phyloP scores from a whole-genome alignment of 2,797 vertebrate species.

The Parambassis ranga region DNA sequence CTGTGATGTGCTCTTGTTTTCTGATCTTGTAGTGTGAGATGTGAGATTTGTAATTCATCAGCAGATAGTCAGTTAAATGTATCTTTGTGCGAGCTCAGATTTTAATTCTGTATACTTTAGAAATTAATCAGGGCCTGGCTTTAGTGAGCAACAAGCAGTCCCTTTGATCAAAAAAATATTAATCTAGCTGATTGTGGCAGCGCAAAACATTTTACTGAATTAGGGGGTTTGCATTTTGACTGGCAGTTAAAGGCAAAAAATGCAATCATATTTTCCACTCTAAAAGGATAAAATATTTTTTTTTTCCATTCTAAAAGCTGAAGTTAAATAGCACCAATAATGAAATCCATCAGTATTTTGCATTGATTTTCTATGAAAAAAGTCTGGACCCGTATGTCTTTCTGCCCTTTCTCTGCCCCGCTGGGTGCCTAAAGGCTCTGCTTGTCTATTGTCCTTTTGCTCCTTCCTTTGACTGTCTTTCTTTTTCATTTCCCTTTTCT shows the following conservation, averaged over 20 bases:
- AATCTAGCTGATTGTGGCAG: not conserved
- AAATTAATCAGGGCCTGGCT: slow-evolving; percentile 6
- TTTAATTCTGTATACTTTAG: slow-evolving; percentile 7
- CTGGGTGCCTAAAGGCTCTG: too few relatives aligned
- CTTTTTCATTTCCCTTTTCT: too few relatives aligned
- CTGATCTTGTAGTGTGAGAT: slow-evolving; percentile 28
- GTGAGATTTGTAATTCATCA: slow-evolving; percentile 25
- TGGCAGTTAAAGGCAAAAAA: not conserved
- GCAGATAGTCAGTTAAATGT: slow-evolving; percentile 7
- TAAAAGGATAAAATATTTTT: not conserved
- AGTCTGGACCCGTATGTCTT: too few relatives aligned
- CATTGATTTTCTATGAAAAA: too few relatives aligned
- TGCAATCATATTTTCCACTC: not conserved
- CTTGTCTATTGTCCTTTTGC: too few relatives aligned
- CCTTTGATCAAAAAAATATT: slow-evolving; percentile 12
- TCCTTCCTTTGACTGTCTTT: too few relatives aligned
- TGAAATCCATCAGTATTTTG: too few relatives aligned
- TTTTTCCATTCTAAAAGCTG: not conserved
- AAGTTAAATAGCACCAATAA: too few relatives aligned
- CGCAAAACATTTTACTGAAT: not conserved
- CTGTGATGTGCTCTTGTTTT: slow-evolving; percentile 29
- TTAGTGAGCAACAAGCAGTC: not conserved
- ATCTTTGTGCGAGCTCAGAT: not conserved
- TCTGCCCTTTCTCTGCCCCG: too few relatives aligned
- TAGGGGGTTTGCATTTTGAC: not conserved